Conservation (phyloP, 2,797 vertebrate genomes). For the Darevskia mixta region DNA sequence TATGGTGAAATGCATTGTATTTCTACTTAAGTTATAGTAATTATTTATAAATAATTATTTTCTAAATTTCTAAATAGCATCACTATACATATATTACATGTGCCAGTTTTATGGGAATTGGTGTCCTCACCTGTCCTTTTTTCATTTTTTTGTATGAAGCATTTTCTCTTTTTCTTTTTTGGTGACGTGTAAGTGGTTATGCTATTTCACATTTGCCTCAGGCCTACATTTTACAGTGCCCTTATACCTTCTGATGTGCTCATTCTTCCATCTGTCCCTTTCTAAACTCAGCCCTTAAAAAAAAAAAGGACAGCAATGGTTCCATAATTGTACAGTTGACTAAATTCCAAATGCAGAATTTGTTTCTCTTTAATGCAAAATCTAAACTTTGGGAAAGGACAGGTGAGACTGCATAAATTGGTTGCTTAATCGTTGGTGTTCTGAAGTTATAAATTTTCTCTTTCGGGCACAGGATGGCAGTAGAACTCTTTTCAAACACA, state of each 20-base stretch:
- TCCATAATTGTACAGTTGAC: neutral
- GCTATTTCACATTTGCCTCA: neutral
- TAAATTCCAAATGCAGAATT: neutral
- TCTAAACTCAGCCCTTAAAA: neutral
- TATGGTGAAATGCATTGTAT: too few species aligned
- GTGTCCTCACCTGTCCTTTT: too few species aligned
- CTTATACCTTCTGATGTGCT: neutral
- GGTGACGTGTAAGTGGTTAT: too few species aligned
- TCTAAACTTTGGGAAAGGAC: neutral
- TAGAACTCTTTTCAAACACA: neutral
- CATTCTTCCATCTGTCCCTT: neutral
- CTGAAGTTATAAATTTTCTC: neutral
- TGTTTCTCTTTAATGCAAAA: neutral
- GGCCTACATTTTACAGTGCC: neutral
- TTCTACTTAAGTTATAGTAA: too few species aligned
- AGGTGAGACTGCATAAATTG: neutral
- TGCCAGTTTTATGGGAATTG: too few species aligned
- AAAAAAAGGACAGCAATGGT: neutral
- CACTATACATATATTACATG: too few species aligned
- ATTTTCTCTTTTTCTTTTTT: too few species aligned
- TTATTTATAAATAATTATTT: too few species aligned
- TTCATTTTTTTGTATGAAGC: too few species aligned
- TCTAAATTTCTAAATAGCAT: too few species aligned
- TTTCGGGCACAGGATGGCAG: constrained; percentile 35
- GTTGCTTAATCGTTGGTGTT: neutral